Evolutionary conservation across 2,113 vertebrate genomes (phyloP).

Genomic region (Xenus cinereus): DNA sequence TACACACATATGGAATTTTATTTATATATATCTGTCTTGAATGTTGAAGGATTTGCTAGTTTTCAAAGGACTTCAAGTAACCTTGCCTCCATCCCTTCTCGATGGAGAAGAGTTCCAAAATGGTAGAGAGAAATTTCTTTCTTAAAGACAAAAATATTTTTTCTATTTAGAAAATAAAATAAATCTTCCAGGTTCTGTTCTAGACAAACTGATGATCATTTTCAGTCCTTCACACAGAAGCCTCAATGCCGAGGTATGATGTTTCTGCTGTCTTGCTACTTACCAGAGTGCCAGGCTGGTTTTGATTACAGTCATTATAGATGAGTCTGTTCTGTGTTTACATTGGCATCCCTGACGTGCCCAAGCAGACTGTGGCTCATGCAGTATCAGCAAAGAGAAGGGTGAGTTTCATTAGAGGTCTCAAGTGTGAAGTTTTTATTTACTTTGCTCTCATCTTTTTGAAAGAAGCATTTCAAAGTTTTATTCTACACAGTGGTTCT

Average conservation of each 20-base stretch:
- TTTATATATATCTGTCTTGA: neutral
- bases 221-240: neutral
- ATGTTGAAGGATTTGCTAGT: neutral
- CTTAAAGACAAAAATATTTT: neutral
- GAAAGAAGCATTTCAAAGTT: neutral
- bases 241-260: neutral
- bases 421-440: neutral
- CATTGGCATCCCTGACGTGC: fast-evolving
- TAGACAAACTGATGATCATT: neutral
- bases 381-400: neutral
- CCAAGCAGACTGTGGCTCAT: fast-evolving
- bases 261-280: neutral
- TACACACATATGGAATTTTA: neutral
- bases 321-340: neutral
- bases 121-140: neutral
- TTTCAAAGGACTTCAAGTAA: neutral
- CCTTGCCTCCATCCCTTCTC: neutral
- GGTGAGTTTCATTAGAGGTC: neutral
- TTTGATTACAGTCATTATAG: neutral
- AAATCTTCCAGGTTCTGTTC: neutral
- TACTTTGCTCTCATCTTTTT: neutral
- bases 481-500: neutral
- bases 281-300: neutral
- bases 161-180: neutral
- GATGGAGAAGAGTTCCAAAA: neutral